Conservation (phyloP, 2,888 invertebrate genomes). For the Crossocerus cetratus region DNA sequence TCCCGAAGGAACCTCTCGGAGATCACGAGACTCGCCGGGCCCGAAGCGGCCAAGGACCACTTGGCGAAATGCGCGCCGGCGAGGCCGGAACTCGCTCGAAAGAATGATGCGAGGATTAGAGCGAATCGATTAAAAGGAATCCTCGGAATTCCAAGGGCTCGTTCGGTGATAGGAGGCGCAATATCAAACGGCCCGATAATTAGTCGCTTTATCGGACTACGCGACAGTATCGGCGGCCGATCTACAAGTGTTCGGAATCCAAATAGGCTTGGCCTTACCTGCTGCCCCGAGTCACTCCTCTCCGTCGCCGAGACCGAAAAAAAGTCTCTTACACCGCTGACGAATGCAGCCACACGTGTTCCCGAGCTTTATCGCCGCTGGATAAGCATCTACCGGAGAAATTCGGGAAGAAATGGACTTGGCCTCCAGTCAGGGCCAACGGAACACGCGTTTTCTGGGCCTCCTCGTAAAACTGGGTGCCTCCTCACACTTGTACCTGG, state of each 20-base stretch:
- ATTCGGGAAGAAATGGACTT: neutral
- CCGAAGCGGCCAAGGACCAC: no score
- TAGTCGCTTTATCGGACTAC: constrained; percentile 50
- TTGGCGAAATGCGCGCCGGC: no score
- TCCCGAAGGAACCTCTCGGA: no score
- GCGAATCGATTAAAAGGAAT: neutral
- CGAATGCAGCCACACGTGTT: constrained; percentile 55
- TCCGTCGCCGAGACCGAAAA: constrained; percentile 6
- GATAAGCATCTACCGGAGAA: constrained; percentile 51
- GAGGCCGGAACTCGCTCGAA: no score
- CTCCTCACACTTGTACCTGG: no score
- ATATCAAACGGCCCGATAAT: constrained; percentile 46
- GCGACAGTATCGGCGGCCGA: constrained; percentile 54
- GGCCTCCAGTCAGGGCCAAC: neutral
- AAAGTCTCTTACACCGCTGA: constrained; percentile 45
- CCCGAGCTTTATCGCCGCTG: constrained; percentile 46
- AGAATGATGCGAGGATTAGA: neutral
- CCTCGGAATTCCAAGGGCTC: constrained; percentile 21
- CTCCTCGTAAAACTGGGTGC: no score
- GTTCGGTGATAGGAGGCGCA: neutral
- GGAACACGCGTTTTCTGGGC: no score
- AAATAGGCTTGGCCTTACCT: constrained; percentile 47
- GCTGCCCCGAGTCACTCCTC: constrained; percentile 20
- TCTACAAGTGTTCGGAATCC: constrained; percentile 64
- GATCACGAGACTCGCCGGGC: no score